phyloP scores from a whole-genome alignment of 1,140 invertebrate species.

The Penaeus chinensis region DNA sequence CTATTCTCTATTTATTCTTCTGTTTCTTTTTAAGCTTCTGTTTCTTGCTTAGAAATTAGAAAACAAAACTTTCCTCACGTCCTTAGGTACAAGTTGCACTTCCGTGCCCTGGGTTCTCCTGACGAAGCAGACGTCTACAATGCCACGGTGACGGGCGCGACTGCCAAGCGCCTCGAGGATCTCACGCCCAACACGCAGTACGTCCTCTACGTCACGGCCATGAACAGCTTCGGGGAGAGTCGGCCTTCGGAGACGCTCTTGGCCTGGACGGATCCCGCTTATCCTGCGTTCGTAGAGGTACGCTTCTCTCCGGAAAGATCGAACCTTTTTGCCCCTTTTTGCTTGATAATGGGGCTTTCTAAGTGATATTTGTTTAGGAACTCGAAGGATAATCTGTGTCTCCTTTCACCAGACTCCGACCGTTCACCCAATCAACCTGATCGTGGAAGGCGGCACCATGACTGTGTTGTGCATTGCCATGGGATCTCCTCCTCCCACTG shows the following conservation, averaged over 20 bases:
- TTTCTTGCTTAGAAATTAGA: neutral
- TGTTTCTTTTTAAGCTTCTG: neutral
- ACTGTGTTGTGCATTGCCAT: conserved; percentile 85
- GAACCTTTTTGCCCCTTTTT: too few relatives aligned
- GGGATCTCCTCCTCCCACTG: conserved; percentile 83
- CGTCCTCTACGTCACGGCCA: conserved; percentile 79
- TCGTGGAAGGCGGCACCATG: conserved; percentile 85
- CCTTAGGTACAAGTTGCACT: conserved; percentile 48
- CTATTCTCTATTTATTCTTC: neutral
- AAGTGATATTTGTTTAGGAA: neutral
- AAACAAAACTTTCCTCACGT: neutral
- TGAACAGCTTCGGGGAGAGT: conserved; percentile 76
- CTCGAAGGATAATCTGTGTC: neutral
- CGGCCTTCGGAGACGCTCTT: conserved; percentile 82
- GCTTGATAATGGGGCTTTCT: too few relatives aligned
- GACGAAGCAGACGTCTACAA: conserved; percentile 71
- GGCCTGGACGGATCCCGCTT: conserved; percentile 86
- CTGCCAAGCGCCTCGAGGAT: conserved; percentile 77
- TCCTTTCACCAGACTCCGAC: conserved; percentile 76
- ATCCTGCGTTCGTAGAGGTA: conserved; percentile 86
- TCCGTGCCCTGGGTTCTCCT: conserved; percentile 43
- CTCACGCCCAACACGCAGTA: conserved; percentile 82
- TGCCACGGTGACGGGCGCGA: conserved; percentile 75
- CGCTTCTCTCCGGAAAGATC: neutral
- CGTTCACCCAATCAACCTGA: conserved; percentile 82